Conservation (phyloP, 2,888 invertebrate species). For the Blastobasis lacticolella region DNA sequence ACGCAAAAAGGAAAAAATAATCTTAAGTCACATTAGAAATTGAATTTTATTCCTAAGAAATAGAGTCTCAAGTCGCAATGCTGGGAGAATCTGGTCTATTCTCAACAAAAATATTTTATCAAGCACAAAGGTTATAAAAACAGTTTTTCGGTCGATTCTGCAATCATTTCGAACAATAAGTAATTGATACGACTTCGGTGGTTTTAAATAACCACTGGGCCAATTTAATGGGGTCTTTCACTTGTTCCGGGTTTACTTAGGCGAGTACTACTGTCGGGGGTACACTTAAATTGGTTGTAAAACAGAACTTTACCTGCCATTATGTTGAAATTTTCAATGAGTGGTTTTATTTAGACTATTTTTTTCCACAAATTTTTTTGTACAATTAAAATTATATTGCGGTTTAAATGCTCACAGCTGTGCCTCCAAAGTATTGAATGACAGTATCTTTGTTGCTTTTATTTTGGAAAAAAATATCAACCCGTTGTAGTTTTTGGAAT, state of each 20-base stretch:
- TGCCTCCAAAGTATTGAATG: slow-evolving; percentile 37
- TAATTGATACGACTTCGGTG: slow-evolving; percentile 61
- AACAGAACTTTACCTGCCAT: slow-evolving; percentile 36
- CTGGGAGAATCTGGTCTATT: slow-evolving; percentile 7
- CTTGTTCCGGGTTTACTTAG: slow-evolving; percentile 8
- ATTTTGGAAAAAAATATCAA: slow-evolving; percentile 16
- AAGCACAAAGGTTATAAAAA: slow-evolving; percentile 38
- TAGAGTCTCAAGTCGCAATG: background rate
- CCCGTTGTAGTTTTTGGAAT: slow-evolving; percentile 16
- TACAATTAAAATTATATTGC: slow-evolving; percentile 49
- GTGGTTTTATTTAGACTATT: slow-evolving; percentile 27
- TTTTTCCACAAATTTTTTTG: slow-evolving; percentile 27
- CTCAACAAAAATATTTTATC: slow-evolving; percentile 18
- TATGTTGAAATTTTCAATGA: slow-evolving; percentile 43
- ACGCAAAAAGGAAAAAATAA: slow-evolving; percentile 15
- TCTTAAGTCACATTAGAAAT: slow-evolving; percentile 3
- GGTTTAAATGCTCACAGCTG: slow-evolving; percentile 45
- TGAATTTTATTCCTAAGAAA: background rate
- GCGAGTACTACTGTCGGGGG: slow-evolving; percentile 5
- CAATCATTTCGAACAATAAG: slow-evolving; percentile 52
- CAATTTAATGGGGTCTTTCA: slow-evolving; percentile 21
- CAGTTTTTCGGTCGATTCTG: slow-evolving; percentile 42
- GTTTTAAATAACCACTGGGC: slow-evolving; percentile 42
- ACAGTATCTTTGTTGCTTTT: slow-evolving; percentile 36
- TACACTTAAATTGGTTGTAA: slow-evolving; percentile 19